Percentiles rank a stretch among this genome's conserved stretches.
phyloP scores from a whole-genome alignment of 2,888 invertebrate genomes.

The Acleris emargana region DNA sequence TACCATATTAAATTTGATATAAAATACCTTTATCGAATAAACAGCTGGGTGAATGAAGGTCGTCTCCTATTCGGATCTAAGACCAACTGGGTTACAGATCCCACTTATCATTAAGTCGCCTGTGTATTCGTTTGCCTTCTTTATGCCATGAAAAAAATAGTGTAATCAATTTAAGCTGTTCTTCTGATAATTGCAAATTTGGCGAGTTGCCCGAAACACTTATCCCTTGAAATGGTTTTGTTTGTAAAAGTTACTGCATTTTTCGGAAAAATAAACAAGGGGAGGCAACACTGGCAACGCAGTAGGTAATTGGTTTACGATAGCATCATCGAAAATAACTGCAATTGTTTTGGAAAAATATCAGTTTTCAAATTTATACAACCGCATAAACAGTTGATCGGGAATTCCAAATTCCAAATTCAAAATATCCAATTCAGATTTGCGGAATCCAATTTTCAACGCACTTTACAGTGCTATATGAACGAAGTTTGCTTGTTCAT shows the following conservation, averaged over 20 bases:
- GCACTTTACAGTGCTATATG: constrained; percentile 20
- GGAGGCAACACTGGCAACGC: constrained; percentile 24
- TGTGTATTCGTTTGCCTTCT: no score
- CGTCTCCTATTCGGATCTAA: no score
- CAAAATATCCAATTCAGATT: constrained; percentile 1
- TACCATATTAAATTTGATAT: no score
- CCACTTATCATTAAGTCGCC: no score
- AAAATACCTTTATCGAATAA: no score
- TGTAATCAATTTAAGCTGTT: background rate
- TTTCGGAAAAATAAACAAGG: constrained; percentile 32
- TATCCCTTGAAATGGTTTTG: constrained; percentile 25
- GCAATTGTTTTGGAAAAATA: constrained; percentile 19
- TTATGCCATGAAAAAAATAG: no score
- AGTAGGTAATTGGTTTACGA: constrained; percentile 24
- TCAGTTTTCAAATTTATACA: constrained; percentile 19
- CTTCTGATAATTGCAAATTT: constrained; percentile 6
- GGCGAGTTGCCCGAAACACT: constrained; percentile 17
- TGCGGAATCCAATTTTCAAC: constrained; percentile 9
- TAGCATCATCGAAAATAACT: constrained; percentile 12
- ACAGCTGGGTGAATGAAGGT: no score
- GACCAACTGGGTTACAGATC: no score
- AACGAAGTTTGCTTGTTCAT: constrained; percentile 19
- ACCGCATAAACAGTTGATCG: constrained; percentile 5
- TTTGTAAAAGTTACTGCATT: constrained; percentile 28
- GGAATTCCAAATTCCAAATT: background rate